Evolutionary conservation across 2,113 vertebrate genomes (phyloP), one percentile per base, ranked within the genome.

Genomic region (Sylvilagus bachmani): DNA sequence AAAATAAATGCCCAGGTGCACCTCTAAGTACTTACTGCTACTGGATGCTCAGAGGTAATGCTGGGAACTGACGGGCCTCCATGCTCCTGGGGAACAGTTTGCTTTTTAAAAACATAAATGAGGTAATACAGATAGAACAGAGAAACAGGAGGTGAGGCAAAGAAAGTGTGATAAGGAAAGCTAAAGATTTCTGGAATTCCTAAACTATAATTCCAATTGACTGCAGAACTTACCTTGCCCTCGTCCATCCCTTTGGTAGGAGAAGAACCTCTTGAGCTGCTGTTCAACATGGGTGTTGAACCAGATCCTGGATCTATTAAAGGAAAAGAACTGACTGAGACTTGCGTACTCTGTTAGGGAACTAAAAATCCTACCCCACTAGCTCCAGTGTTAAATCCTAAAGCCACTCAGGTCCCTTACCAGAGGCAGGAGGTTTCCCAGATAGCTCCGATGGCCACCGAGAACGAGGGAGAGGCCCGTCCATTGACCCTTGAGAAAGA

Each of bases 201-300:
- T 19, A 58, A 27, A 19, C 10, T 24, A 12, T 97, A 10, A 80
- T 17, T 44, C 62, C 13, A 31, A 78, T 27, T 13, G 8, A 10
- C 29, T 10, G 53, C 69, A 55, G 87, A 75, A 55, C 99, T 98
- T 98, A 99, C 99, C 96, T 98, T 97, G 97, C 95, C 86, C 96
- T 97, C 97, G 4, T 99, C 99, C 96, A 98, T 19, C 69, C 70
- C 91, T 93, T 98, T 97, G 36, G 98, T 97, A 13, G 99, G 99
- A 16, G 99, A 99, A 1, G 99, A 99, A 71, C 99, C 99, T 78
- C 99, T 98, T 8, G 99, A 99, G 53, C 97, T 98, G 92, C 98
- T 97, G 77, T 95, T 96, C 36, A 97, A 58, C 29, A 97, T 0
- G 21, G 98, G 91, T 1, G 94, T 83, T 11, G 94, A 53, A 80